Percentiles rank a stretch among this genome's conserved stretches.
Evolutionary conservation across 2,797 vertebrate species (phyloP).

Genomic region (Leptodactylus fallax): DNA sequence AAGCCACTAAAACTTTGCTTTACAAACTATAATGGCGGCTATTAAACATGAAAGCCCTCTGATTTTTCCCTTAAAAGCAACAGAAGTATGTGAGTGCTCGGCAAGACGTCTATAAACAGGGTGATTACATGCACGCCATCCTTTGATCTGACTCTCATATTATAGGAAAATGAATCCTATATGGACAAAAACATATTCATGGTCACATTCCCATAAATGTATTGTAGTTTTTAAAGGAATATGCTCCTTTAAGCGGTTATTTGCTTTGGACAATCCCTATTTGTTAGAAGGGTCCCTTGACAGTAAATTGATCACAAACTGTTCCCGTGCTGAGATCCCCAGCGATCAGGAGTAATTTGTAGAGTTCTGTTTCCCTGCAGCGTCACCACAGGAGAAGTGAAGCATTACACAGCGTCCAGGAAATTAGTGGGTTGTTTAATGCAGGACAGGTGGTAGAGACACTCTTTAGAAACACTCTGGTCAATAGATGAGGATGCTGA

Average conservation of each 20-base stretch:
- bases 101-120: neutral
- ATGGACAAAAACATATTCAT: neutral
- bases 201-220: neutral
- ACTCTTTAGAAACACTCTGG: no score
- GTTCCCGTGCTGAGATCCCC: neutral
- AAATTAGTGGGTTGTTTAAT: neutral
- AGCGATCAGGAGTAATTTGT: neutral
- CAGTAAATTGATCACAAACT: neutral
- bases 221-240: neutral
- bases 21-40: neutral
- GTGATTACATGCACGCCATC: neutral
- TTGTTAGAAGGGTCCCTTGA: neutral
- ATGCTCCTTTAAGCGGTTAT: neutral
- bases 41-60: conserved; percentile 36
- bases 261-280: neutral
- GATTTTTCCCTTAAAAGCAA: neutral
- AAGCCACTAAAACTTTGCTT: conserved; percentile 11
- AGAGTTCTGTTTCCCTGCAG: neutral
- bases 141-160: conserved; percentile 7
- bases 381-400: neutral
- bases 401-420: neutral
- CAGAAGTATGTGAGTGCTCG: neutral
- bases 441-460: neutral
- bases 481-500: no score
- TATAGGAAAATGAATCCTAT: neutral